These are phyloP conservation scores for Microchrysa polita DNA, from an alignment of 2,888 invertebrate species.

Conservation along the genomic window DNA sequence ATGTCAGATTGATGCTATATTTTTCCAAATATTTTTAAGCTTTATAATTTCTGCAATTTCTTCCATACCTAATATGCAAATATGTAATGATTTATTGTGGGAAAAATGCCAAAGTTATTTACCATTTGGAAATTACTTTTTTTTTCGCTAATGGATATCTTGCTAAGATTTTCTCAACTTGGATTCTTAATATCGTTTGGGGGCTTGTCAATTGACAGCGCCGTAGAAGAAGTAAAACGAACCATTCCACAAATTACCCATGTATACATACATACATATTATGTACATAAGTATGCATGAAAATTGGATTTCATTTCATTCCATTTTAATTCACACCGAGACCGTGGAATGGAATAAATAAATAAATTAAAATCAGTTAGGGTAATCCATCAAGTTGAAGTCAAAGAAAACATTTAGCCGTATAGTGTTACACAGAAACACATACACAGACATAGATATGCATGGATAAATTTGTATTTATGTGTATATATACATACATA, in stretches of 20 bases:
- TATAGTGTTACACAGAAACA: no score
- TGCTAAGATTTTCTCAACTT: background rate
- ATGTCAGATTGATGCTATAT: no score
- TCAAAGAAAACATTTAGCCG: slow-evolving; percentile 19
- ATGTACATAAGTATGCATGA: background rate
- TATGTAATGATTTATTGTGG: no score
- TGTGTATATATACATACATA: slow-evolving; percentile 12
- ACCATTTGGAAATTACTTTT: no score
- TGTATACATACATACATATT: background rate
- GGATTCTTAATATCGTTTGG: background rate
- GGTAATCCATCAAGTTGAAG: slow-evolving; percentile 50
- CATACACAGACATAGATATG: no score
- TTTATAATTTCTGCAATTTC: no score
- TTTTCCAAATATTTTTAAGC: no score
- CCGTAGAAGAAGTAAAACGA: no score
- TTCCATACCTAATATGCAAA: no score
- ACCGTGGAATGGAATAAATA: slow-evolving; percentile 49
- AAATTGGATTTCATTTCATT: slow-evolving; percentile 33
- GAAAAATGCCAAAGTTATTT: no score
- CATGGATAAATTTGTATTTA: background rate
- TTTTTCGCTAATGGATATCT: no score
- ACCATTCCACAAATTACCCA: no score
- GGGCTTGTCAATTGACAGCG: background rate
- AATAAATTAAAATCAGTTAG: slow-evolving; percentile 52
- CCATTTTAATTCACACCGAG: slow-evolving; percentile 46